Evolutionary conservation across 1,140 invertebrate species (phyloP), one percentile per base, ranked within the genome.

Genomic region (Aporrectodea caliginosa): DNA sequence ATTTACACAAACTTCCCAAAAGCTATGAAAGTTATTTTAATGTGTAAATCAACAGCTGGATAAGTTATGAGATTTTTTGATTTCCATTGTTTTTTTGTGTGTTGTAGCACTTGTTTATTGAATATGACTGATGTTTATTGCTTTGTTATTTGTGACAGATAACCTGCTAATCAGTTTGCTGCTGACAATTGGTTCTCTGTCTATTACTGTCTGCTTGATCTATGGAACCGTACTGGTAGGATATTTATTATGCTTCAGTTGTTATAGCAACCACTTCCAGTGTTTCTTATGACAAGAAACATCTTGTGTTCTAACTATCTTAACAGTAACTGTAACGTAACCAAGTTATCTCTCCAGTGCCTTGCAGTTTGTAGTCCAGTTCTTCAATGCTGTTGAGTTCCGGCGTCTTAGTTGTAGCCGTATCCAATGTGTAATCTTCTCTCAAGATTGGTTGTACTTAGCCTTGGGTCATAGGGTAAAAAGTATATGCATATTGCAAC

Each of bases 201-300:
- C 75, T 2, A 93, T 94, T 73, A 93, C 93, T 1, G 86, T 94
- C 43, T 90, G 94, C 87, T 91, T 95, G 90, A 91, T 95, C 32
- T 95, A 94, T 88, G 94, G 94, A 79, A 92, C 93, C 2, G 90
- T 93, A 27, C 84, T 82, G 82, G 87, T 88, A 81, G 81, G 82
- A 58, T 43, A 14, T 72, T 72, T 72, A 29, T 72, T 72, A 12
- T 72, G n/a, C 6, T 29, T n/a, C n/a, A n/a, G n/a, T n/a, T n/a
- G n/a, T n/a, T n/a, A n/a, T n/a, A n/a, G n/a, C n/a, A n/a, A n/a
- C n/a, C n/a, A n/a, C n/a, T n/a, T n/a, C n/a, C n/a, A n/a, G n/a
- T n/a, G n/a, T n/a, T n/a, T n/a, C n/a, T n/a, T n/a, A n/a, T n/a
- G n/a, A n/a, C n/a, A n/a, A n/a, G n/a, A n/a, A n/a, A n/a, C n/a